Base-by-base conservation (phyloP, 2,888 invertebrate species). In the Agrotis segetum region DNA sequence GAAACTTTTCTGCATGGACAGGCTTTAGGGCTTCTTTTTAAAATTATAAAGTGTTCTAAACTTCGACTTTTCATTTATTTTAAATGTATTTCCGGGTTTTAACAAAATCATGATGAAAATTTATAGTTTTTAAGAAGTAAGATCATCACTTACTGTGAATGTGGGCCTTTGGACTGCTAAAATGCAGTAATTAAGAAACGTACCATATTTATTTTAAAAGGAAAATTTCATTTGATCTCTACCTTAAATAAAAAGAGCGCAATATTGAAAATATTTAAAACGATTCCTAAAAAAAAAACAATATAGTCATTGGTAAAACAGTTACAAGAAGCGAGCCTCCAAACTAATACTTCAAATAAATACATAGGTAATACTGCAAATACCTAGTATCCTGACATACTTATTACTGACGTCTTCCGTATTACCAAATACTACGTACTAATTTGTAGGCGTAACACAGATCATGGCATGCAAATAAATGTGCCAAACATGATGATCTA, bases 391-490 rank as follows among this genome's bases (percentile, higher is more conserved):
- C 34, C 16, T 58, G 34, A 71, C 50, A 55, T 47, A 52, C 24
- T 24, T 55, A 67, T 47, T 47, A 29, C 17, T 21, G n/a, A 61
- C 11, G 19, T 70, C n/a, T 70, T 77, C 70, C 61, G 67, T 60
- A 52, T 71, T 19, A 44, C 47, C 56, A 68, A 66, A 76, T 47
- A 76, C 65, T 59, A 52, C 19, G 55, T 56, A 61, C 59, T 68
- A 76, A 71, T 80, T 64, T 64, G 60, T 71, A 79, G 44, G 67
- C 55, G 44, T 67, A 34, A 70, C 67, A 59, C 1, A 72, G 34
- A 81, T 82, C 69, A 75, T 68, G 50, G 64, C 40, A 58, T n/a
- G 55, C 56, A 82, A 82, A 79, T 71, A 24, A 49, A 55, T 56
- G 67, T 59, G 55, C 29, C 29, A 64, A 40, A 72, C 58, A 73